Base-by-base conservation (phyloP, 2,113 vertebrate genomes). In the Plotosus lineatus region DNA sequence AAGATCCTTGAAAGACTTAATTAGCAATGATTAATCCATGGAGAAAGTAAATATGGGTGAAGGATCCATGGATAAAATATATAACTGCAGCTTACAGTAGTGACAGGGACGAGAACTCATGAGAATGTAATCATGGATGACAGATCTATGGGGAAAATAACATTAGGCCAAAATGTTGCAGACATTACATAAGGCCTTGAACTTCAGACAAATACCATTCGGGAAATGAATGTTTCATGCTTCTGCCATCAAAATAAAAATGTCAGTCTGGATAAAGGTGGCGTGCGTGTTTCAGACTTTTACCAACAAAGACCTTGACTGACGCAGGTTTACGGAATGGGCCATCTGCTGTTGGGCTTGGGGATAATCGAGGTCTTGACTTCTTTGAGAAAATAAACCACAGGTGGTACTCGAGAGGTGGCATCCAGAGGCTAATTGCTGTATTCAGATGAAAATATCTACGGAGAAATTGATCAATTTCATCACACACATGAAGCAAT, bases 381-480 rank as follows among this genome's bases (percentile, higher is more conserved):
- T 60, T 51, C 31, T 14, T 36, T 74, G 23, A 36, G 55, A 80
- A 73, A 80, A 74, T 72, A 74, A 80, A 28, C 42, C 79, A 80
- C 79, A 80, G 79, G 69, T 74, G 79, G 42, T 33, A n/a, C 2
- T 28, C 31, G 33, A 50, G 44, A 63, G 44, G 69, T 51, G 42
- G 51, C 1, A 3, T n/a, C n/a, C n/a, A n/a, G n/a, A n/a, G n/a
- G 28, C 31, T 40, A 15, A 31, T 10, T 28, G 23, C 21, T 11
- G 44, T 2, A 6, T 68, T 12, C 19, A n/a, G 21, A 17, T 40
- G 8, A 11, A 17, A 51, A n/a, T 74, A n/a, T 33, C n/a, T n/a
- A 8, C 7, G 23, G 21, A 26, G 6, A 51, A 21, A 28, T 50
- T n/a, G 31, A 28, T 0, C 10, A 38, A 56, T 40, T 36, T 61